Evolutionary conservation across 2,888 invertebrate genomes (phyloP).

Genomic region (Carpatolechia fugitivella): DNA sequence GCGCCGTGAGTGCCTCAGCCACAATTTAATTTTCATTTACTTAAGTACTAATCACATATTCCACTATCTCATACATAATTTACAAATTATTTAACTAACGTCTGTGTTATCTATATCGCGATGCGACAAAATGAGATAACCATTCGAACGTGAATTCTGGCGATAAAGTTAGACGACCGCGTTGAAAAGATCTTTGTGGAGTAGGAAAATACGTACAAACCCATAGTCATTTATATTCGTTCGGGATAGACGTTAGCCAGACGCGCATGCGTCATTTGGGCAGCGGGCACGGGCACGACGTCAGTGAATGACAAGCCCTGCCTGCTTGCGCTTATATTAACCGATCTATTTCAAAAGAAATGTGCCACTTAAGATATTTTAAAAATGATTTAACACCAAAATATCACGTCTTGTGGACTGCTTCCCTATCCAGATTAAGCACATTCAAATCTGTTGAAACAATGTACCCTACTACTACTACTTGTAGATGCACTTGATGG

Average conservation of each 20-base stretch:
- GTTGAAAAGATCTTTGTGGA: constrained; percentile 58
- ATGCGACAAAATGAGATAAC: constrained; percentile 74
- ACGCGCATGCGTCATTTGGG: constrained; percentile 74
- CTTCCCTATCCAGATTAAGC: no score
- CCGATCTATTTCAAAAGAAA: constrained; percentile 73
- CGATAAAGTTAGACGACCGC: constrained; percentile 61
- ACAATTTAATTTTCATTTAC: constrained; percentile 65
- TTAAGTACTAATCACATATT: constrained; percentile 49
- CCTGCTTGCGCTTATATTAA: constrained; percentile 55
- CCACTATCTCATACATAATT: constrained; percentile 56
- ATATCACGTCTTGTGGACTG: no score
- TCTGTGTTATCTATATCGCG: constrained; percentile 64
- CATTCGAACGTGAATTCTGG: constrained; percentile 55
- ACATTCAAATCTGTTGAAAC: no score
- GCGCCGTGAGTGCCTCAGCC: constrained; percentile 52
- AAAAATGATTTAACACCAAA: no score
- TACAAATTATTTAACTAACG: constrained; percentile 65
- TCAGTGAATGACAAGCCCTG: constrained; percentile 73
- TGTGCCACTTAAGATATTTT: constrained; percentile 35
- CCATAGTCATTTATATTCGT: constrained; percentile 66
- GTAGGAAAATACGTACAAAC: constrained; percentile 62
- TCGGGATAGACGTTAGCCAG: constrained; percentile 72
- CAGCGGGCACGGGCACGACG: constrained; percentile 41
- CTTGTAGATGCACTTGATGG: no score
- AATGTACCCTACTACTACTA: no score